A percentile compares a stretch with the other conserved stretches of the same genome.
Conservation (phyloP, 2,888 invertebrate genomes). For the Sabatieria punctata region DNA sequence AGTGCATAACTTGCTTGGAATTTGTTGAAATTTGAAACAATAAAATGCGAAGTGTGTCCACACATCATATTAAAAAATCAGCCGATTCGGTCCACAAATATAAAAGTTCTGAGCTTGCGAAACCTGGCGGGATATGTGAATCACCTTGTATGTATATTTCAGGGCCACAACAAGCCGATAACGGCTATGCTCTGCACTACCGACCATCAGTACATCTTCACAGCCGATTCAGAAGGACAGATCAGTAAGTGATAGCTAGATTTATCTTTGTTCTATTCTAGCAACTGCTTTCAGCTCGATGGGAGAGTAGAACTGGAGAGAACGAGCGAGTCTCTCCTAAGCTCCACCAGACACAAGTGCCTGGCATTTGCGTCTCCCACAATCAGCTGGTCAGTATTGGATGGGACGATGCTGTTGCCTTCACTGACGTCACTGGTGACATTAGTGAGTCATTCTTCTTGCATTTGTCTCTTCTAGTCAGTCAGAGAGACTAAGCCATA, state of each 20-base stretch:
- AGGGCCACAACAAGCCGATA: slow-evolving; percentile 94
- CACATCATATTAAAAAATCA: no score
- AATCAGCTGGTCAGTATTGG: slow-evolving; percentile 59
- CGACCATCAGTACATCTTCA: slow-evolving; percentile 59
- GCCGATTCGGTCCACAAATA: no score
- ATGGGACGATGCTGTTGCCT: slow-evolving; percentile 67
- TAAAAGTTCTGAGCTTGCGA: no score
- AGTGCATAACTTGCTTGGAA: slow-evolving; percentile 8
- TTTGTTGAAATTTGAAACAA: no score
- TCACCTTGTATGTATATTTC: no score
- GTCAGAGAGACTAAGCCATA: no score
- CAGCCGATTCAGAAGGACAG: slow-evolving; percentile 80
- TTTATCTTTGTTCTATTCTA: not conserved
- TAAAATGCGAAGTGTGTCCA: no score
- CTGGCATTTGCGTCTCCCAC: slow-evolving; percentile 55
- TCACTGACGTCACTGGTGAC: slow-evolving; percentile 13
- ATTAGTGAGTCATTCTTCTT: slow-evolving; percentile 12
- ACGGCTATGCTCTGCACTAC: slow-evolving; percentile 60
- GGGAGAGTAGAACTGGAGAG: slow-evolving; percentile 45
- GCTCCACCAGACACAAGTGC: slow-evolving; percentile 92
- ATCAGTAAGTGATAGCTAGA: slow-evolving; percentile 46
- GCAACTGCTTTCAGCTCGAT: slow-evolving; percentile 28
- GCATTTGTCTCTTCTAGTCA: not conserved
- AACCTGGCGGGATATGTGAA: no score
- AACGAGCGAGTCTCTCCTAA: slow-evolving; percentile 51